Base-by-base conservation (phyloP, 2,113 vertebrate species). In the Orcinus orca region DNA sequence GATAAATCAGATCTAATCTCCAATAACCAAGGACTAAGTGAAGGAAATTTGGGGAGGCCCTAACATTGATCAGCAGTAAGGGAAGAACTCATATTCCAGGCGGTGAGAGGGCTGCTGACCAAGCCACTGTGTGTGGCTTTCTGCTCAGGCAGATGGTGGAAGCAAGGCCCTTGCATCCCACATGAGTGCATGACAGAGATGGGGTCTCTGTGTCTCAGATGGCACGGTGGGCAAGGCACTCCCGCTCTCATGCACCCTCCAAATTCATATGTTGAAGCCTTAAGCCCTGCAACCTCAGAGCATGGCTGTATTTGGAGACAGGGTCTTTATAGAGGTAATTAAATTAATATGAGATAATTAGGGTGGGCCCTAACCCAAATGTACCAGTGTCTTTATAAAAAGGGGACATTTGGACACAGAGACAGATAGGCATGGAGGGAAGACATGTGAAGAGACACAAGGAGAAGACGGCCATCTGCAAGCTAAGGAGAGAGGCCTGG, bases 181-280 rank as follows among this genome's bases (percentile, higher is more conserved):
- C 5, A 0, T 11, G 23, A 18, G 20, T 21, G 23, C 0, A 2
- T 0, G 55, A 15, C 26, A 36, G 60, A 0, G 2, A 41, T 1
- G 14, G 77, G 13, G 29, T 38, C 26, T 38, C 6, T 0, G 14
- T 33, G 71, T 80, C 81, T 33, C 29, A 29, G 44, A 53, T 1
- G 15, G 14, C 77, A 76, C 2, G 2, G 58, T 33, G 63, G 53
- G 50, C 58, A 84, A 92, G 17, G 21, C 23, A 33, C 50, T 20
- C 5, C 76, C 14, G 11, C 33, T 55, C 26, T 18, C 15, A 8
- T 21, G 55, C 65, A 5, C 7, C 60, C 44, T 5, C 14, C 8
- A 44, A 65, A 88, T 68, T 80, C 8, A 4, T n/a, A 9, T 12
- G 25, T 36, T 50, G 44, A 84, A 63, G 68, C 47, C 36, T 55